A percentile compares a stretch with the other conserved stretches of the same genome.
Conservation (phyloP, 2,797 vertebrate species). For the Gymnothorax javanicus region DNA sequence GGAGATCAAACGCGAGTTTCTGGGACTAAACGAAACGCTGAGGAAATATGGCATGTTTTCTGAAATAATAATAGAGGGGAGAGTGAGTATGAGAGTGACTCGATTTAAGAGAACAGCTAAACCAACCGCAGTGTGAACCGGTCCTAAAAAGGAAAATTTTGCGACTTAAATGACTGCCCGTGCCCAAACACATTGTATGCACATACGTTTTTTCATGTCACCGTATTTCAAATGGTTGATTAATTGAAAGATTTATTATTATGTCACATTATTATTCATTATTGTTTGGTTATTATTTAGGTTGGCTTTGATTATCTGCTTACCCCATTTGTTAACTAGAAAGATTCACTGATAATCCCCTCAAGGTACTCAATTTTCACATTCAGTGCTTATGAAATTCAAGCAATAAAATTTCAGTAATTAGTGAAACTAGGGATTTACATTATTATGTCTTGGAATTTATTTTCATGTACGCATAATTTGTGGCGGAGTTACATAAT, state of each 20-base stretch:
- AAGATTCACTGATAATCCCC: background rate
- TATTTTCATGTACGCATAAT: background rate
- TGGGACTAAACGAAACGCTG: slow-evolving; percentile 62
- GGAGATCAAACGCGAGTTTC: slow-evolving; percentile 58
- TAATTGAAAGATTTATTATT: too few relatives aligned
- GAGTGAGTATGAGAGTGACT: background rate
- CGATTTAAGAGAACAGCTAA: slow-evolving; percentile 44
- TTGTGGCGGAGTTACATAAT: background rate
- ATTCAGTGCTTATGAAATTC: background rate
- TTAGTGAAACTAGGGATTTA: background rate
- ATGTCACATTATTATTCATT: background rate
- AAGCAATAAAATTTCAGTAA: background rate
- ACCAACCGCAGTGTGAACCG: slow-evolving; percentile 38
- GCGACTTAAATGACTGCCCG: background rate
- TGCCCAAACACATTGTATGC: too few relatives aligned
- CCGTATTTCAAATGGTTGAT: background rate
- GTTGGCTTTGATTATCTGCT: background rate
- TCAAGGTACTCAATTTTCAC: background rate
- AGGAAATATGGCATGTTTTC: slow-evolving; percentile 66
- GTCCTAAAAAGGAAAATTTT: slow-evolving; percentile 34
- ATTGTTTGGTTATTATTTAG: background rate
- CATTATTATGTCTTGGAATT: background rate
- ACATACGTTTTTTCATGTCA: too few relatives aligned
- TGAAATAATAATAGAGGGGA: slow-evolving; percentile 58
- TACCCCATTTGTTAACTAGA: background rate